These are phyloP conservation scores for Monopis laevigella DNA, from an alignment of 2,888 invertebrate genomes.

Conservation along the genomic window DNA sequence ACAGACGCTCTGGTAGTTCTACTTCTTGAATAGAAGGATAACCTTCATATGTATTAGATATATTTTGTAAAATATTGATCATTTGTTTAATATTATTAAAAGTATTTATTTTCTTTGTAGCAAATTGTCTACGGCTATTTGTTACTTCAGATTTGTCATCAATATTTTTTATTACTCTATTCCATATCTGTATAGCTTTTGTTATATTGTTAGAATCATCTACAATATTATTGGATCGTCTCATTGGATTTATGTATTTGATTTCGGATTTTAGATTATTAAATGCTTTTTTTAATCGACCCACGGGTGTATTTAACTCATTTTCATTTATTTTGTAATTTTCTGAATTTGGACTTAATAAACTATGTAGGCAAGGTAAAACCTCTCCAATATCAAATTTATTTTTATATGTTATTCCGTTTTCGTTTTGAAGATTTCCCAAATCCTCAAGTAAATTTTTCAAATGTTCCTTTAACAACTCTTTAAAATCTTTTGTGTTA, in stretches of 20 bases:
- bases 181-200: slow-evolving; percentile 44
- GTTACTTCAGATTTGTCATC: slow-evolving; percentile 21
- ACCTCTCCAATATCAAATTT: slow-evolving; percentile 35
- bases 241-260: not conserved
- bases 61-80: not conserved
- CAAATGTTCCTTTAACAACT: slow-evolving; percentile 44
- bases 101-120: slow-evolving; percentile 18
- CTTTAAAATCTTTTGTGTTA: slow-evolving; percentile 27
- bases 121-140: slow-evolving; percentile 28
- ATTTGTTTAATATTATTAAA: not conserved
- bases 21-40: slow-evolving; percentile 28
- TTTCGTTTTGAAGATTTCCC: slow-evolving; percentile 36
- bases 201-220: slow-evolving; percentile 21
- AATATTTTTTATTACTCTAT: slow-evolving; percentile 38
- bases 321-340: not conserved
- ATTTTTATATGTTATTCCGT: slow-evolving; percentile 23
- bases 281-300: not conserved
- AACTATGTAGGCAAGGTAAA: slow-evolving; percentile 46
- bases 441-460: slow-evolving; percentile 45
- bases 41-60: slow-evolving; percentile 34
- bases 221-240: not conserved
- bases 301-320: not conserved
- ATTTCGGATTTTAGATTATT: slow-evolving; percentile 2
- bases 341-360: slow-evolving; percentile 25
- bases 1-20: slow-evolving; percentile 30